A percentile compares a stretch with the other conserved stretches of the same genome.
Conservation (phyloP, 2,888 invertebrate species). For the Cheilosia impressa region DNA sequence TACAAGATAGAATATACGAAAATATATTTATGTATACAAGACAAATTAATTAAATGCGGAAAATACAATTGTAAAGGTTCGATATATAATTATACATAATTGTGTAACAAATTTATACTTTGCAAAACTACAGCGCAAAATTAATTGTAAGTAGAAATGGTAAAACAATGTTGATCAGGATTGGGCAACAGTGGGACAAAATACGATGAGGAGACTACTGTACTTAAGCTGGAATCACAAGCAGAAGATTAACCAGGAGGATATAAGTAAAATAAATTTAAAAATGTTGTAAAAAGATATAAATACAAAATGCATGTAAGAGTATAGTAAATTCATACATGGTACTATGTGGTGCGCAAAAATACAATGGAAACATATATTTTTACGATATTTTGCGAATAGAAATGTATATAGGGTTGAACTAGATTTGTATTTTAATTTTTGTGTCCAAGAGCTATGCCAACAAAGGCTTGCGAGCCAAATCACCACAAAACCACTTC, state of each 20-base stretch:
- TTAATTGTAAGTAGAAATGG: conserved; percentile 43
- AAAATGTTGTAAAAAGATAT: conserved; percentile 52
- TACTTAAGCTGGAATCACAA: too few species aligned
- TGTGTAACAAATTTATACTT: conserved; percentile 48
- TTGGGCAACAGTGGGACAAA: conserved; percentile 6
- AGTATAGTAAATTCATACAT: neutral
- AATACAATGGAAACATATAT: conserved; percentile 41
- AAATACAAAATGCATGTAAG: conserved; percentile 39
- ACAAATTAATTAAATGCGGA: conserved; percentile 51
- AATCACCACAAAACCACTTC: neutral
- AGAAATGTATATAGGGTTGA: conserved; percentile 33
- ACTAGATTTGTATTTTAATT: neutral
- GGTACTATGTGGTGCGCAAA: conserved; percentile 41
- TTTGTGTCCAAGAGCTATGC: neutral
- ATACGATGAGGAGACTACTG: neutral
- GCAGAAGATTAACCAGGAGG: conserved; percentile 13
- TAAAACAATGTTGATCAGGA: conserved; percentile 4
- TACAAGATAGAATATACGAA: conserved; percentile 69
- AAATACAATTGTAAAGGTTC: conserved; percentile 69
- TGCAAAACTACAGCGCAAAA: conserved; percentile 38
- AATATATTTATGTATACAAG: conserved; percentile 75
- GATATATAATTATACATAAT: conserved; percentile 64
- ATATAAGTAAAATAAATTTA: neutral
- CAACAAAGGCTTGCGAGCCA: neutral
- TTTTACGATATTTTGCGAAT: conserved; percentile 38